Evolutionary conservation across 2,797 vertebrate species (phyloP).

Genomic region (Graptemys geographica): DNA sequence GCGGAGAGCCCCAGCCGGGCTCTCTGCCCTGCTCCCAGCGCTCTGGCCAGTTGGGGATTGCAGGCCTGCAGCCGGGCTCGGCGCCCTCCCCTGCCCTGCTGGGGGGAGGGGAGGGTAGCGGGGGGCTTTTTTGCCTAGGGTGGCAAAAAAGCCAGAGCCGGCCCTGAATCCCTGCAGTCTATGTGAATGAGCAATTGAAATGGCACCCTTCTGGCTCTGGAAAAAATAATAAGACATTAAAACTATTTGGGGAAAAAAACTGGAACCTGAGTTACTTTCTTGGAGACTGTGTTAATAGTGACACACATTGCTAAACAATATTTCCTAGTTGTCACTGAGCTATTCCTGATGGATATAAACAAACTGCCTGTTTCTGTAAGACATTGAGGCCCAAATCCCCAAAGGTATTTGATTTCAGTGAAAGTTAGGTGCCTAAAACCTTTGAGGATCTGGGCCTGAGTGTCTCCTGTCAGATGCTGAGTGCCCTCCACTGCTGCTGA

Average conservation of each 20-base stretch:
- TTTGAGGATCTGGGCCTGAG: background rate
- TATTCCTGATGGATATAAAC: background rate
- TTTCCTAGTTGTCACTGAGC: background rate
- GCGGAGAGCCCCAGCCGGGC: too few species aligned
- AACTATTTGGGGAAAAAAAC: background rate
- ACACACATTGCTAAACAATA: background rate
- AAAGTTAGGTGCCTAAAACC: background rate
- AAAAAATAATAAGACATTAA: background rate
- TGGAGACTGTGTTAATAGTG: background rate
- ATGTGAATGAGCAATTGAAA: background rate
- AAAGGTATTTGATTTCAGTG: background rate
- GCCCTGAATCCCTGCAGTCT: constrained; percentile 2
- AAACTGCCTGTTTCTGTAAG: background rate
- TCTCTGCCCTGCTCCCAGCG: too few species aligned
- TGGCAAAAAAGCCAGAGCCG: too few species aligned
- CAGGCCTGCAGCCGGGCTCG: too few species aligned
- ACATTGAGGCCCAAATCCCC: background rate
- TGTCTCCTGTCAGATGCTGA: background rate
- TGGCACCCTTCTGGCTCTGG: background rate
- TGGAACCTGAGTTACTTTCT: background rate
- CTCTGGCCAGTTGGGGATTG: too few species aligned
- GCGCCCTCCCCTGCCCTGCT: too few species aligned
- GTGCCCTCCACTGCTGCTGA: background rate
- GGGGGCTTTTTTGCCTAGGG: too few species aligned
- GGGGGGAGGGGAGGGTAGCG: too few species aligned